A percentile compares a stretch with the other conserved stretches of the same genome.
phyloP scores from a whole-genome alignment of 2,113 vertebrate species.

The Coryphaenoides rupestris region DNA sequence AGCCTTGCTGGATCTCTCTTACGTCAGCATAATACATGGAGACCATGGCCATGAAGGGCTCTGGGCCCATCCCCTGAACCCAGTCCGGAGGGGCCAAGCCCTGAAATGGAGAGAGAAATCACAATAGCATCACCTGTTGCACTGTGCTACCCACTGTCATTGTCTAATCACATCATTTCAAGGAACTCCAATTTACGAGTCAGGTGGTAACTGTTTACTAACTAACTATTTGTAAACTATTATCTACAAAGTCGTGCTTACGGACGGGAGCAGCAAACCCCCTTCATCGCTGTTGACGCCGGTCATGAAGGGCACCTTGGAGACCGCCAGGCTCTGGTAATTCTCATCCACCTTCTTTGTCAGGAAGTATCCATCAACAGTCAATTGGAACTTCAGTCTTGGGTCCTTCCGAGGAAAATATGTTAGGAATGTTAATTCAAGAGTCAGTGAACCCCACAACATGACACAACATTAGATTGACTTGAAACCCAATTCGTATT shows the following conservation, averaged over 20 bases:
- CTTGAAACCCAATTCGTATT: too few species aligned
- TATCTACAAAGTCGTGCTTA: constrained; percentile 34
- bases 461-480: too few species aligned
- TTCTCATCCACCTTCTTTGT: constrained; percentile 42
- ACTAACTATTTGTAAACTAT: too few species aligned
- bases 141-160: too few species aligned
- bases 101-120: constrained; percentile 39
- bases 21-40: constrained; percentile 40
- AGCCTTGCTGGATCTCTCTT: constrained; percentile 32
- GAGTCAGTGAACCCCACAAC: too few species aligned
- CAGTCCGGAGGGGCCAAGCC: constrained; percentile 55
- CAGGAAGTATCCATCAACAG: constrained; percentile 47
- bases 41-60: constrained; percentile 6
- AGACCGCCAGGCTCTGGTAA: constrained; percentile 28
- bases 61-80: constrained; percentile 65
- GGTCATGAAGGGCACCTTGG: constrained; percentile 52
- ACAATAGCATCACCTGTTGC: too few species aligned
- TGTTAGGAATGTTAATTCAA: too few species aligned
- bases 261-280: constrained; percentile 25
- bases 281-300: constrained; percentile 55
- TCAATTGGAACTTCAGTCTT: background rate
- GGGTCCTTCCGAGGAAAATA: constrained; percentile 5
- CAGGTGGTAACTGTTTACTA: too few species aligned
- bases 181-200: too few species aligned
- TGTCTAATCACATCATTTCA: too few species aligned